These are phyloP conservation scores for Lates japonicus DNA, from an alignment of 2,797 vertebrate genomes.

Conservation along the genomic window DNA sequence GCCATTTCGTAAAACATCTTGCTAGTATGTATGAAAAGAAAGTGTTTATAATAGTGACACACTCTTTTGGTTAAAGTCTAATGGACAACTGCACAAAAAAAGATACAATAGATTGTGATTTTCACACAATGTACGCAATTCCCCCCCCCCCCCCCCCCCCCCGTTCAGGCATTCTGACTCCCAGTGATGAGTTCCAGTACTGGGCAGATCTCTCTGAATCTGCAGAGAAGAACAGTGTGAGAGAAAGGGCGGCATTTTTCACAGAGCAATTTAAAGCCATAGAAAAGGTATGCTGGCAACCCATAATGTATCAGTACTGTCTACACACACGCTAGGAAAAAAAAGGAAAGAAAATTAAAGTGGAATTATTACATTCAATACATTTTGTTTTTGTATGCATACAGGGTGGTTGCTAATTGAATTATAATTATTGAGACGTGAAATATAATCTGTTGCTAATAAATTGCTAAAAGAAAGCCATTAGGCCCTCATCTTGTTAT, in stretches of 20 bases:
- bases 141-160: slow-evolving; percentile 10
- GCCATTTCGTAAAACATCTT: background rate
- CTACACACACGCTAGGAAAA: background rate
- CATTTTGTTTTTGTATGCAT: background rate
- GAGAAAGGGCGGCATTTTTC: slow-evolving; percentile 92
- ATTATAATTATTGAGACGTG: background rate
- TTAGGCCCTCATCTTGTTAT: background rate
- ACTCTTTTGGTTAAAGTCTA: background rate
- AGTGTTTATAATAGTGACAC: background rate
- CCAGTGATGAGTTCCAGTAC: slow-evolving; percentile 96
- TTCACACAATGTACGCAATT: background rate
- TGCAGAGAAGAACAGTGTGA: slow-evolving; percentile 86
- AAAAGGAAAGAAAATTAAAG: background rate
- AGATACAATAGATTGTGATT: background rate
- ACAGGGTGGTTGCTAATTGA: background rate
- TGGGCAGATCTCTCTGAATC: slow-evolving; percentile 90
- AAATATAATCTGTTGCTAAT: slow-evolving; percentile 2
- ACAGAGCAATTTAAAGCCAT: slow-evolving; percentile 90
- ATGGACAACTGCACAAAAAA: background rate
- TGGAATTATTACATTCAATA: background rate
- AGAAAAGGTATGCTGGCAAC: slow-evolving; percentile 87
- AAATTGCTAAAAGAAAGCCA: background rate
- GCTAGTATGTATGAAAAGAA: background rate
- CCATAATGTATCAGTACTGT: background rate
- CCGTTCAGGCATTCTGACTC: slow-evolving; percentile 91